Conservation (phyloP, 2,888 invertebrate genomes). For the Selenia dentaria region DNA sequence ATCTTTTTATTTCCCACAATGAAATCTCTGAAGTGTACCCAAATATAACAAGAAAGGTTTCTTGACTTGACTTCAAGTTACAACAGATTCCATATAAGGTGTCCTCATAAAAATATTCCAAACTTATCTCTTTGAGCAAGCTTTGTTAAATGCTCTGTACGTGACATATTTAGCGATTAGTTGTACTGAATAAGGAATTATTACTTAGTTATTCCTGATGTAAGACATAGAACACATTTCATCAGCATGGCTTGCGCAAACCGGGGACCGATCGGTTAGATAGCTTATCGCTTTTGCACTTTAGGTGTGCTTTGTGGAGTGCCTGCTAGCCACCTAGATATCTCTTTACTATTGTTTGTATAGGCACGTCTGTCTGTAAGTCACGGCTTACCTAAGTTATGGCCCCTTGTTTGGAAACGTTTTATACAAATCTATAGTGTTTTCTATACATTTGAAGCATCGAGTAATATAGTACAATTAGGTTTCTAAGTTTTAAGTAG, state of each 20-base stretch:
- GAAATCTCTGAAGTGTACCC: neutral
- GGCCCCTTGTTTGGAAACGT: too few species aligned
- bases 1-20: too few species aligned
- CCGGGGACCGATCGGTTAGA: conserved; percentile 37
- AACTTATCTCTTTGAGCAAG: conserved; percentile 35
- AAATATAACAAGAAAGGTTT: conserved; percentile 13
- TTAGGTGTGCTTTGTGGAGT: conserved; percentile 22
- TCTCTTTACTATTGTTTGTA: too few species aligned
- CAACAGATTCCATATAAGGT: conserved; percentile 34
- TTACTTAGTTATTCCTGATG: conserved; percentile 38
- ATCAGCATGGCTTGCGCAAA: conserved; percentile 41
- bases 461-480: too few species aligned
- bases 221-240: conserved; percentile 43
- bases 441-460: too few species aligned
- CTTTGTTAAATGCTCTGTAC: conserved; percentile 39
- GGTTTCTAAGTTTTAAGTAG: too few species aligned
- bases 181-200: conserved; percentile 31
- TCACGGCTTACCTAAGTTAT: too few species aligned
- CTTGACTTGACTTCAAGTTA: conserved; percentile 23
- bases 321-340: too few species aligned
- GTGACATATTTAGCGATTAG: conserved; percentile 41
- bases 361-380: too few species aligned
- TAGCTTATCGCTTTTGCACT: conserved; percentile 39
- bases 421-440: too few species aligned
- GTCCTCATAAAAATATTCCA: conserved; percentile 34